Conservation (phyloP, 2,888 invertebrate genomes). For the Acrobasis suavella region DNA sequence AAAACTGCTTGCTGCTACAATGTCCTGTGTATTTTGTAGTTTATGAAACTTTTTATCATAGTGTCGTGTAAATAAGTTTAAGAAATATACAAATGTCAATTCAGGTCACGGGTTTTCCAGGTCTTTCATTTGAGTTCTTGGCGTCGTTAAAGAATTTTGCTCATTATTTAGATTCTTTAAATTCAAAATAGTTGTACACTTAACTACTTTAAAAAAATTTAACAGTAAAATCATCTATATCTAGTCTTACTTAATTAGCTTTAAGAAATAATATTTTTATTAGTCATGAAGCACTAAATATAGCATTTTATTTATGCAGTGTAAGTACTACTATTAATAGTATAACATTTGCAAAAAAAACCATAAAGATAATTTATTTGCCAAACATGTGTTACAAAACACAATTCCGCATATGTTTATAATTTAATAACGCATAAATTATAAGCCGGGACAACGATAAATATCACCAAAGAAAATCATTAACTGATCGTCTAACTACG, state of each 20-base stretch:
- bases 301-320: no score
- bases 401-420: neutral
- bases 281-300: neutral
- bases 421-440: neutral
- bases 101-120: no score
- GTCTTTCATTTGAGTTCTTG: no score
- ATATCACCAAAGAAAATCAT: neutral
- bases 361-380: no score
- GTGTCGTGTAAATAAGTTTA: neutral
- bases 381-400: no score
- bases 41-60: neutral
- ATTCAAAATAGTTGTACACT: no score
- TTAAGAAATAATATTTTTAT: neutral
- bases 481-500: neutral
- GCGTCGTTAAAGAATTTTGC: no score
- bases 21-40: neutral
- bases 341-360: neutral
- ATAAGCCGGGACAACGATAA: neutral
- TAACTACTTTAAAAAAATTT: no score
- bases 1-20: constrained; percentile 8
- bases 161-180: no score
- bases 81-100: no score
- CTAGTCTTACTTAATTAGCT: no score
- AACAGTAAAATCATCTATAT: no score
- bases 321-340: neutral